Evolutionary conservation across 2,797 vertebrate genomes (phyloP), one percentile per base, ranked within the genome.

Genomic region (Rousettus madagascariensis): DNA sequence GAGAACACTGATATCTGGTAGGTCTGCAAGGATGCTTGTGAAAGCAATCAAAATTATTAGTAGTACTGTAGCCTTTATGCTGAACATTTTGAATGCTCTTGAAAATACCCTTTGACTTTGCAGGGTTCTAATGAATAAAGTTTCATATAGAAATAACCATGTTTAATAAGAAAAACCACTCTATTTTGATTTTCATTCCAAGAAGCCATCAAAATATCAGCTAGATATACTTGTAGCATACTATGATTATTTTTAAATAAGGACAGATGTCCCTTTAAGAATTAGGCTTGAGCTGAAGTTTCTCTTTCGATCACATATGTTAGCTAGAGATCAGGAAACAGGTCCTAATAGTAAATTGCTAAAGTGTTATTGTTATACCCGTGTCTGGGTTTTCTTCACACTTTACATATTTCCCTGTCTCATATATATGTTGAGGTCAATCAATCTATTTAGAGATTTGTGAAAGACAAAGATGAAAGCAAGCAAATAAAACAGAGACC

Each of bases 401-500:
- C 79, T 82, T 15, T 49, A n/a, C 0, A 19, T 86, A 12, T 46
- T 83, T 74, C 63, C 46, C 22, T 49, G 20, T 55, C 53, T 3
- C 30, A 30, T 89, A 63, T 46, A 15, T 86, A 55, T 53, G 49
- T 75, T 38, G 53, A 43, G 43, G 43, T 77, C 17, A 65, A 6
- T 86, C 72, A 77, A 38, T 84, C 65, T 92, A 66, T 66, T 4
- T 65, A 41, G 94, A 95, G 93, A 83, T 92, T 0, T 79, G 63
- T 84, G 86, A 80, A 95, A 97, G 90, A 22, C 57, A 96, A 96
- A 94, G 96, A 82, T 83, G 46, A 43, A 97, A 98, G 97, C 97
- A 97, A 97, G 97, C 98, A 98, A 98, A 98, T 98, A 98, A 98
- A 97, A 93, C 75, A 96, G 96, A 95, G 97, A 96, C 94, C 83